phyloP scores from a whole-genome alignment of 2,797 vertebrate species.

The Schizopygopsis malacanthus region DNA sequence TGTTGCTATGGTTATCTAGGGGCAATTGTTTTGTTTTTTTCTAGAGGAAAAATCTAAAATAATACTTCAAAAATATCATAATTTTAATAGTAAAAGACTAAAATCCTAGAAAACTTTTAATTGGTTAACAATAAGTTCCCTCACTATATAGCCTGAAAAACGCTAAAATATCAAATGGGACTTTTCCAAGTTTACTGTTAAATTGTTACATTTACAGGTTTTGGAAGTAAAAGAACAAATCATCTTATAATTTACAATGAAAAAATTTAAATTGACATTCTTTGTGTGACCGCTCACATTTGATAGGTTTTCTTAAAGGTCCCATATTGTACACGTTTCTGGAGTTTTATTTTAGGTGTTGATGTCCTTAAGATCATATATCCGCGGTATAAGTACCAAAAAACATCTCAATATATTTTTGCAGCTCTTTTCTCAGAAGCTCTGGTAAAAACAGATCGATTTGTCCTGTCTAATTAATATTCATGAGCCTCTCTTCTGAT shows the following conservation, averaged over 20 bases:
- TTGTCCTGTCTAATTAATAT: too few species aligned
- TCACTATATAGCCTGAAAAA: background rate
- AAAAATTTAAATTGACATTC: background rate
- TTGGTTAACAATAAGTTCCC: background rate
- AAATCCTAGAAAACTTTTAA: background rate
- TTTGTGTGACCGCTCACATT: background rate
- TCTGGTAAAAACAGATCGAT: too few species aligned
- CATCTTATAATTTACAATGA: background rate
- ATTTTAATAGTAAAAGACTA: background rate
- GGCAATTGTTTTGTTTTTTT: too few species aligned
- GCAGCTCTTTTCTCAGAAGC: too few species aligned
- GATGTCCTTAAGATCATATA: too few species aligned
- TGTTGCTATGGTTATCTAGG: background rate
- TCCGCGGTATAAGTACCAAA: too few species aligned
- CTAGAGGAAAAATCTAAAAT: too few species aligned
- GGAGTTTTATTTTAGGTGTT: too few species aligned
- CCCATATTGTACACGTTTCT: too few species aligned
- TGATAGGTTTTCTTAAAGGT: background rate
- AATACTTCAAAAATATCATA: background rate
- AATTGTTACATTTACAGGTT: background rate
- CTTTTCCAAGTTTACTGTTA: background rate
- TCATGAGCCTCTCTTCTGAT: too few species aligned
- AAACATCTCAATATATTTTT: too few species aligned
- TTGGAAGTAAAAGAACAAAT: background rate
- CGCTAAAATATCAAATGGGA: background rate